Evolutionary conservation across 2,888 invertebrate species (phyloP).

Genomic region (Eupeodes luniger): DNA sequence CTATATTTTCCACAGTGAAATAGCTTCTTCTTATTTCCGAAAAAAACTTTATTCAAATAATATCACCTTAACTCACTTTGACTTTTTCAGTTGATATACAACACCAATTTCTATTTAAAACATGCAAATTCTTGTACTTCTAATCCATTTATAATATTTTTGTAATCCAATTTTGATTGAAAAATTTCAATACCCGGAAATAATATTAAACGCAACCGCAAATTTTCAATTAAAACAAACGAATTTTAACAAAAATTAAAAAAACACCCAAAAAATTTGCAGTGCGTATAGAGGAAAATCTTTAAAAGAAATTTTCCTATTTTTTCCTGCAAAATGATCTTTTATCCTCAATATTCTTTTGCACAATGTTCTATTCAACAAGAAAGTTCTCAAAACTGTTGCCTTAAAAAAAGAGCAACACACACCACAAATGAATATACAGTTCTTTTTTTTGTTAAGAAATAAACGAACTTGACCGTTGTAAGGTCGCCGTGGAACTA

Average conservation of each 20-base stretch:
- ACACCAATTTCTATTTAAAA: conserved; percentile 48
- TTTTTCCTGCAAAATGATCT: conserved; percentile 23
- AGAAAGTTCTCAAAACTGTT: conserved; percentile 43
- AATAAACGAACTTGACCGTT: conserved; percentile 83
- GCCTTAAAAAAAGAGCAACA: conserved; percentile 22
- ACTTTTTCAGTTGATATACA: conserved; percentile 16
- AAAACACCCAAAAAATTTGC: conserved; percentile 33
- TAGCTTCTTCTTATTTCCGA: not conserved
- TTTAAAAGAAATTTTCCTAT: conserved; percentile 32
- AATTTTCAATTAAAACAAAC: conserved; percentile 24
- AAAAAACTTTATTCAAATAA: not conserved
- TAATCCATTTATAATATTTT: conserved; percentile 11
- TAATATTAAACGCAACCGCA: conserved; percentile 57
- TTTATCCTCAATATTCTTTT: conserved; percentile 38
- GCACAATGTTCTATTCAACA: conserved; percentile 38
- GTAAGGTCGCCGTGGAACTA: conserved; percentile 84
- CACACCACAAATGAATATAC: conserved; percentile 54
- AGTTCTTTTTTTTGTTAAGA: conserved; percentile 44
- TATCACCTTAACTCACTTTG: conserved; percentile 29
- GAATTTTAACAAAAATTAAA: not conserved
- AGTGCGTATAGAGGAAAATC: conserved; percentile 52
- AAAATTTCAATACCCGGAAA: conserved; percentile 56
- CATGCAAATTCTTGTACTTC: not conserved
- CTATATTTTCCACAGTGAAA: conserved; percentile 19
- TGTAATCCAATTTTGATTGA: conserved; percentile 53